Percentiles rank a stretch among this genome's conserved stretches.
These are phyloP conservation scores for Coracias cyanogaster DNA, from an alignment of 2,797 vertebrate genomes.

Conservation along the genomic window DNA sequence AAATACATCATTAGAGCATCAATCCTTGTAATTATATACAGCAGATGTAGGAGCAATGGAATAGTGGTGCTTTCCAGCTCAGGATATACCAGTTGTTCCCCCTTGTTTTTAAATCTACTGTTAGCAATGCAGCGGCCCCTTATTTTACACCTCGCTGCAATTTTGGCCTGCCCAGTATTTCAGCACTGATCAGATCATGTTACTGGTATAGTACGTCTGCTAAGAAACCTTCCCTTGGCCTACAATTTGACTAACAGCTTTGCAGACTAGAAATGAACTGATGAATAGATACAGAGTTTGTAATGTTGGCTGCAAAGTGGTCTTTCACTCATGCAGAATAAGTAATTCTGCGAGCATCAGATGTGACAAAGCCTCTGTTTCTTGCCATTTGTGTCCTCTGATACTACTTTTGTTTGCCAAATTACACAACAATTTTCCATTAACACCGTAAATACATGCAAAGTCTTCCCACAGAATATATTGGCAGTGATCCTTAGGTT, in stretches of 20 bases:
- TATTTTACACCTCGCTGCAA: background rate
- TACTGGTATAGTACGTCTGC: background rate
- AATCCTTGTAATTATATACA: background rate
- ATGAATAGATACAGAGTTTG: background rate
- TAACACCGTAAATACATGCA: background rate
- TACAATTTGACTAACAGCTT: background rate
- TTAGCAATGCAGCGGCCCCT: background rate
- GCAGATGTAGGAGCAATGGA: background rate
- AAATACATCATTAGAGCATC: background rate
- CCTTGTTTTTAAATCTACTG: background rate
- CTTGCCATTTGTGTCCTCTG: background rate
- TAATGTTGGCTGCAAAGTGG: background rate
- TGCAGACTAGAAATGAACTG: background rate
- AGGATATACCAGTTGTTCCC: background rate
- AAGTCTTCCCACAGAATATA: background rate
- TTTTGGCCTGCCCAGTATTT: background rate
- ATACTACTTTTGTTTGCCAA: slow-evolving; percentile 12
- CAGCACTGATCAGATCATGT: background rate
- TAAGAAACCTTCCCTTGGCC: background rate
- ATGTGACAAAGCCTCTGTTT: background rate
- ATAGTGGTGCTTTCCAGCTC: background rate
- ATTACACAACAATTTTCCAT: slow-evolving; percentile 2
- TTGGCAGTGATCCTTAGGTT: background rate
- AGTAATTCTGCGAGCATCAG: background rate
- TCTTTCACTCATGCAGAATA: background rate